Percentiles rank a stretch among this genome's conserved stretches.
phyloP scores from a whole-genome alignment of 2,113 vertebrate genomes.

The Collichthys lucidus region DNA sequence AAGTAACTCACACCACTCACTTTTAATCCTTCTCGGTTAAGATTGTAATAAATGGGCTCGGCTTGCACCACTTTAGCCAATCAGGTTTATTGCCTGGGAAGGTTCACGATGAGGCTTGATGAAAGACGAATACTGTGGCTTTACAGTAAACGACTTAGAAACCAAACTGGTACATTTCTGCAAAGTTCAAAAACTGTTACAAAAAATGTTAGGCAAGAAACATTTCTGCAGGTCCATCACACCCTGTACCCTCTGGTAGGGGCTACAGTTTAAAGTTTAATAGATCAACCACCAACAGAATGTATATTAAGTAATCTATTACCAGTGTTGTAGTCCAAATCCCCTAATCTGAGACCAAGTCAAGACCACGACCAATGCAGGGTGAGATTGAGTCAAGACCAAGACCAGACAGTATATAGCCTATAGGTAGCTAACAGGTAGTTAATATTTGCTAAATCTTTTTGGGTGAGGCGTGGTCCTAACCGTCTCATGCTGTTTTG shows the following conservation, averaged over 20 bases:
- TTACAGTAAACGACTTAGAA: constrained; percentile 35
- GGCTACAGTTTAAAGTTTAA: background rate
- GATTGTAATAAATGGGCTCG: constrained; percentile 56
- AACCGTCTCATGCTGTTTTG: no score
- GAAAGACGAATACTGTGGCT: constrained; percentile 42
- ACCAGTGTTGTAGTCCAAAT: no score
- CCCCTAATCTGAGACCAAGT: no score
- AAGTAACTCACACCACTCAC: constrained; percentile 60
- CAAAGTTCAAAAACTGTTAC: background rate
- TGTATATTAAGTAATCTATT: no score
- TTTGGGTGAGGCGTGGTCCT: no score
- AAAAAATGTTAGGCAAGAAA: background rate
- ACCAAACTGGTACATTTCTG: background rate
- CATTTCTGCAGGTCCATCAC: background rate
- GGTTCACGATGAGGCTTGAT: constrained; percentile 48
- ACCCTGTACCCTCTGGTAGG: background rate
- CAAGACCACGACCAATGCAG: no score
- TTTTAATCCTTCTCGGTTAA: constrained; percentile 62
- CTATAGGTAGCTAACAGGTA: no score
- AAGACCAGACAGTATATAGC: no score
- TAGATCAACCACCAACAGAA: background rate
- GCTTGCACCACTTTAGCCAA: constrained; percentile 53
- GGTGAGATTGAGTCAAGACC: no score
- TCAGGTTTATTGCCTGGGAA: constrained; percentile 50
- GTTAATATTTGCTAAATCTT: no score